Conservation (phyloP, 2,113 vertebrate species). For the Macquaria australasica region DNA sequence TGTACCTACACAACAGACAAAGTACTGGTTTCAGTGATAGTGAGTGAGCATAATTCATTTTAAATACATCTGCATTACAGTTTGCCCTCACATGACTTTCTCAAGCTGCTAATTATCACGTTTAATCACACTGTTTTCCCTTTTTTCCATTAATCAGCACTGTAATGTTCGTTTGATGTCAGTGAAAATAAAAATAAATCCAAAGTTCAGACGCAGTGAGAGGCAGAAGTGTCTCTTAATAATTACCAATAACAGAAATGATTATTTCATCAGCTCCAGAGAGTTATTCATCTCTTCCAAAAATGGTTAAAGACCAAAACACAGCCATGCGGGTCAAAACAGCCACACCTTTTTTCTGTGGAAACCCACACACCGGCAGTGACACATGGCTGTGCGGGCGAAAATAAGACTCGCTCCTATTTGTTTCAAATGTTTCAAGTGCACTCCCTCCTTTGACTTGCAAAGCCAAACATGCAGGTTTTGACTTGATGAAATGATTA, state of each 20-base stretch:
- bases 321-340: background rate
- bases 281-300: constrained; percentile 14
- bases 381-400: background rate
- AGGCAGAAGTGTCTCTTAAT: background rate
- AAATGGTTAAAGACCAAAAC: constrained; percentile 1
- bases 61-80: constrained; percentile 10
- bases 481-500: too few relatives aligned
- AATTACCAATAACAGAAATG: constrained; percentile 19
- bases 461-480: background rate
- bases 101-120: constrained; percentile 24
- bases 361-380: background rate
- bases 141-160: background rate
- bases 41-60: constrained; percentile 13
- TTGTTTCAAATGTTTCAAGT: background rate
- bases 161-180: background rate
- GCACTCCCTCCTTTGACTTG: background rate
- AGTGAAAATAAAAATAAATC: background rate
- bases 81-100: constrained; percentile 28
- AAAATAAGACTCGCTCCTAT: background rate
- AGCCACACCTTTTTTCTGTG: background rate
- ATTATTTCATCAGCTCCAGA: background rate
- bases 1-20: constrained; percentile 7
- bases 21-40: background rate
- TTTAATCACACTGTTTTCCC: constrained; percentile 23
- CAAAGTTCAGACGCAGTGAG: constrained; percentile 8